Evolutionary conservation across 1,140 invertebrate species (phyloP), one percentile per base, ranked within the genome.

Genomic region (Anagrus nilaparvatae): DNA sequence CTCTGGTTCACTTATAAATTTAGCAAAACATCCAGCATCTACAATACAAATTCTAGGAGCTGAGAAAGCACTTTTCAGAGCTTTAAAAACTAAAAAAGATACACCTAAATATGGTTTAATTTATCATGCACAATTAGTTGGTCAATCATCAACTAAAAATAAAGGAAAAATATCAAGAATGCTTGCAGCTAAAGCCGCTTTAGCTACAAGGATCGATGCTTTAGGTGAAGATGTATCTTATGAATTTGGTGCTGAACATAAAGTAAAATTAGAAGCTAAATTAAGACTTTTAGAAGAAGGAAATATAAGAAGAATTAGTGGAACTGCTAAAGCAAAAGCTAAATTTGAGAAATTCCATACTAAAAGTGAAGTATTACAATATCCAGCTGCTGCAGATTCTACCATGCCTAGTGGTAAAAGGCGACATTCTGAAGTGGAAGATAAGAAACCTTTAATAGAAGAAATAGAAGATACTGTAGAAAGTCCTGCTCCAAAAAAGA

Each of bases 21-120:
- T 99, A 40, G 95, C 96, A 0, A 99, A 99, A 58, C 89, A 96
- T 69, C 96, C 97, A 5, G 91, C 96, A 3, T 98, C 95, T 0
- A 99, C 96, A 0, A 77, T 99, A 1, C 96, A 99, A 70, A 98
- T 99, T 57, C 76, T 99, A 23, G 93, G 93, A 42, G 95, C 96
- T 3, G 96, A 99, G 59, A 99, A 99, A 60, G 96, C 96, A 3
- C 65, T 99, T 1, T 99, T 99, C 66, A 71, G 94, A 52, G 95
- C 96, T 0, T 70, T 99, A 16, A 99, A 98, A 67, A 90, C 91
- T 0, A 96, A 94, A 57, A 90, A 93, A 55, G 91, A 98, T 55
- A 99, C 97, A 0, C 97, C 96, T 0, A 99, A 99, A 63, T 99
- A 99, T 69, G 97, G 97, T 74, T 71, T 99, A 3, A 96, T 99